Evolutionary conservation across 2,797 vertebrate species (phyloP).

Genomic region (Liparis tanakae): DNA sequence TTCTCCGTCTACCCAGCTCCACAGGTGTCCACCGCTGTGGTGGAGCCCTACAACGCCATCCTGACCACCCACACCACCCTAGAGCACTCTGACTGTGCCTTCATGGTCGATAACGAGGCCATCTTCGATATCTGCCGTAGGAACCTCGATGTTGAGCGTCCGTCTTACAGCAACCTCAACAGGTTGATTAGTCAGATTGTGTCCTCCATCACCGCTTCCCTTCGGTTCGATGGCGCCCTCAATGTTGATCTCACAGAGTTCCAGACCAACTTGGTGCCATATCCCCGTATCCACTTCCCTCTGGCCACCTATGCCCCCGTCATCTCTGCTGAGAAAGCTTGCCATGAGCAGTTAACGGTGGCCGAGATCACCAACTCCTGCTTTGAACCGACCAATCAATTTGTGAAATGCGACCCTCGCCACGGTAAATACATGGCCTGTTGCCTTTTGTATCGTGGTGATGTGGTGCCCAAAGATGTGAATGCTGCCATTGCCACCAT

Average conservation of each 20-base stretch:
- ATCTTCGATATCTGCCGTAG: conserved; percentile 86
- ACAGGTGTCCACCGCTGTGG: conserved; percentile 89
- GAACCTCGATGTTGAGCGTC: conserved; percentile 85
- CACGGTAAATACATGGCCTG: conserved; percentile 82
- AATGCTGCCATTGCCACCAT: conserved; percentile 87
- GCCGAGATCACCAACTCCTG: conserved; percentile 55
- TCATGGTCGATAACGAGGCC: conserved; percentile 79
- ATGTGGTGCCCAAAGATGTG: conserved; percentile 89
- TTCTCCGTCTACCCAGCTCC: conserved; percentile 89
- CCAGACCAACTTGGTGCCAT: conserved; percentile 86
- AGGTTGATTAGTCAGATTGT: conserved; percentile 85
- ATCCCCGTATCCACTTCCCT: conserved; percentile 78
- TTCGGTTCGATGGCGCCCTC: conserved; percentile 86
- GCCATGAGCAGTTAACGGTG: conserved; percentile 68
- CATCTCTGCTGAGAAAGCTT: conserved; percentile 86
- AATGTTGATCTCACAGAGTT: conserved; percentile 88
- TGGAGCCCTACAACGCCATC: conserved; percentile 87
- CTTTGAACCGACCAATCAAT: conserved; percentile 79
- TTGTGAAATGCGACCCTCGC: conserved; percentile 78
- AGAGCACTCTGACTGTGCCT: conserved; percentile 81
- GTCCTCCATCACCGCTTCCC: conserved; percentile 87
- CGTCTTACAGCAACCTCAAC: conserved; percentile 86
- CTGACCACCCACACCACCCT: conserved; percentile 84
- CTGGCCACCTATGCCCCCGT: conserved; percentile 83
- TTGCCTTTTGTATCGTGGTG: conserved; percentile 85